phyloP scores from a whole-genome alignment of 2,888 invertebrate genomes.

The Leptura quadrifasciata region DNA sequence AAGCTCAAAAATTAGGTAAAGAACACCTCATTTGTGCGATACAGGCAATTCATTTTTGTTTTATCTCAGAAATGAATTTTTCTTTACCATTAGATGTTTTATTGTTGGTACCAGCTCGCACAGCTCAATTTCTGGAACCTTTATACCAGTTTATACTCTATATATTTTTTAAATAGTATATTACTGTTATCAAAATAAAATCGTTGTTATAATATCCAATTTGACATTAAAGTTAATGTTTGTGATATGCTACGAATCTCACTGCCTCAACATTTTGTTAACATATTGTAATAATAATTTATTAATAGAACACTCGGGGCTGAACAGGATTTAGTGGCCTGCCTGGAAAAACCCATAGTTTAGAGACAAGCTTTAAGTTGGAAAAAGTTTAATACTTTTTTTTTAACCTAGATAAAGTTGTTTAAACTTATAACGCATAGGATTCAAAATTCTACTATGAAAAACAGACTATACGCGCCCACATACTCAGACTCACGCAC shows the following conservation, averaged over 20 bases:
- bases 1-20: not conserved
- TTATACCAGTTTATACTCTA: no score
- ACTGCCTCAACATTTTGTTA: conserved; percentile 28
- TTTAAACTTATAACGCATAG: no score
- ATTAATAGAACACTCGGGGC: not conserved
- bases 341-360: no score
- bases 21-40: not conserved
- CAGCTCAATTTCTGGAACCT: not conserved
- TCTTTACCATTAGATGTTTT: not conserved
- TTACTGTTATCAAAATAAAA: conserved; percentile 3
- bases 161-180: conserved; percentile 4
- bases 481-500: no score
- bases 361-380: no score
- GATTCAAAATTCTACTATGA: no score
- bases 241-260: conserved; percentile 42
- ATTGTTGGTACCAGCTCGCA: no score
- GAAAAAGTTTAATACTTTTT: no score
- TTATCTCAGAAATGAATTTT: not conserved
- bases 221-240: conserved; percentile 14
- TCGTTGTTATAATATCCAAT: not conserved
- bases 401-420: no score
- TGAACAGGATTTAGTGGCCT: no score
- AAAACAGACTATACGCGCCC: no score
- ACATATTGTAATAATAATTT: conserved; percentile 10
- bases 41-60: not conserved